A percentile compares a stretch with the other conserved stretches of the same genome.
phyloP scores from a whole-genome alignment of 2,888 invertebrate genomes.

The Antheraea yamamai region DNA sequence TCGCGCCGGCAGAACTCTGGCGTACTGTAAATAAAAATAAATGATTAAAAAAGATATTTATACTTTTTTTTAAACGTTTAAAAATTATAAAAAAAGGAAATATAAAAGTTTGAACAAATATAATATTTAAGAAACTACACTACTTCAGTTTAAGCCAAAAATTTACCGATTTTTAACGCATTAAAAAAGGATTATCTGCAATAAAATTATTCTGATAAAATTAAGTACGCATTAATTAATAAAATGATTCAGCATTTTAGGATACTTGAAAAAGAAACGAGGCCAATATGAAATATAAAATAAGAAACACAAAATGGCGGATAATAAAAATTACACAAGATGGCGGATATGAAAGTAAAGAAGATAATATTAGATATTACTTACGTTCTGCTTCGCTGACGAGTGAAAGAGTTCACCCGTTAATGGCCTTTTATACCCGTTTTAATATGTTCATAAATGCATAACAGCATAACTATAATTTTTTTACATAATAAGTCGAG shows the following conservation, averaged over 20 bases:
- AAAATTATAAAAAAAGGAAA: too few relatives aligned
- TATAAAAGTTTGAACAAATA: too few relatives aligned
- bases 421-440: slow-evolving; percentile 45
- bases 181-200: too few relatives aligned
- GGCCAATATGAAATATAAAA: neutral
- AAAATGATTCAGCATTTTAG: neutral
- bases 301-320: slow-evolving; percentile 22
- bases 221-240: neutral
- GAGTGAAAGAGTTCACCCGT: slow-evolving; percentile 49
- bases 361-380: slow-evolving; percentile 34
- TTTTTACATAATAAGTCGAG: too few relatives aligned
- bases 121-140: too few relatives aligned
- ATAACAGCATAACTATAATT: neutral
- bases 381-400: slow-evolving; percentile 58
- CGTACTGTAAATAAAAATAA: slow-evolving; percentile 54
- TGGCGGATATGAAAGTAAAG: slow-evolving; percentile 3
- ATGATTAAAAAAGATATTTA: slow-evolving; percentile 2
- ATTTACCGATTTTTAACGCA: too few relatives aligned
- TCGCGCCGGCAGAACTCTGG: slow-evolving; percentile 59
- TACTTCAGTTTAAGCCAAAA: too few relatives aligned
- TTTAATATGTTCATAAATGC: neutral
- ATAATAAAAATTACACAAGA: slow-evolving; percentile 16
- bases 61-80: too few relatives aligned
- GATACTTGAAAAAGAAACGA: neutral
- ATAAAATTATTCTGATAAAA: neutral